Evolutionary conservation across 2,888 invertebrate species (phyloP), one percentile per base, ranked within the genome.

Genomic region (Drosophila pegasa): DNA sequence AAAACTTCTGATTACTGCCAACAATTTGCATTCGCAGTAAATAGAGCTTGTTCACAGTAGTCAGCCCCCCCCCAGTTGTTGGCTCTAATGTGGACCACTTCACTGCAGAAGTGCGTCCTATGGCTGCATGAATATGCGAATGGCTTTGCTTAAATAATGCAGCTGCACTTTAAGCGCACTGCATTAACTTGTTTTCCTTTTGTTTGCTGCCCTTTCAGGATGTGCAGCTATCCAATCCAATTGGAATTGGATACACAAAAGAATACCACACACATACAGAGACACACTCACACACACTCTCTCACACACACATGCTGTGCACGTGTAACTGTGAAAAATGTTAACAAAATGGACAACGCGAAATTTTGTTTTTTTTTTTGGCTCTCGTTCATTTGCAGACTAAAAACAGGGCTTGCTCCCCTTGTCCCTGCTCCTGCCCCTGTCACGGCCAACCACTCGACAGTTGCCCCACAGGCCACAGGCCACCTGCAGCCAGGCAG

Each of bases 271-370:
- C 40, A 56, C 48, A 37, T 33, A 52, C 33, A 51, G 29, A 45
- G 27, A 47, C 38, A 33, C 37, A 52, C 38, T 58, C 20, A 22
- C 27, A 56, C 9, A 35, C 45, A 31, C 33, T 48, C 12, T 25
- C 58, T 40, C n/a, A 29, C 54, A 45, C 8, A 40, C 1, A 43
- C 5, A 33, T 31, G 35, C 9, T 12, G 29, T 2, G 20, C 20
- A 41, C 37, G 22, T 47, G 29, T 8, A 43, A 40, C 51, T 56
- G 55, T 57, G 10, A 59, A 63, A 65, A 87, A 70, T 73, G 85
- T 67, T 80, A 77, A 87, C 76, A 84, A 84, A 87, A 80, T 84
- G 81, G 66, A 69, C 85, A 87, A 52, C 60, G 67, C 43, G 52
- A 80, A 68, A 48, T 48, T 31, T 25, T 66, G 60, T 45, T 66